Evolutionary conservation across 2,888 invertebrate genomes (phyloP), one percentile per base, ranked within the genome.

Genomic region (Philopedon plagiatum): DNA sequence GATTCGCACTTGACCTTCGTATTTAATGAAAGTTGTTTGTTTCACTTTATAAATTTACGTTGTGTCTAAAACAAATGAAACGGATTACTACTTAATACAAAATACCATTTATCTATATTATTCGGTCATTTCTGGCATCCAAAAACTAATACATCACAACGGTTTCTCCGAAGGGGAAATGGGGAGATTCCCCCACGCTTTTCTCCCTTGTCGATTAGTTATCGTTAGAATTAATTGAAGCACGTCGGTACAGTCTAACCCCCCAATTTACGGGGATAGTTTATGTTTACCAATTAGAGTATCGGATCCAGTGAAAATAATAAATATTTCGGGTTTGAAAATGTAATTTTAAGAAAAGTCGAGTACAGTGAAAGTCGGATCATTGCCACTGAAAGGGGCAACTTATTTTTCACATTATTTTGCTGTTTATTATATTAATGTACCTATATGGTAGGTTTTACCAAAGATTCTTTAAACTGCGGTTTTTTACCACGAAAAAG

Each of bases 161-260:
- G 34, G 21, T 23, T 39, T 32, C 54, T 18, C 23, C 18, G 41
- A 29, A 54, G 7, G 49, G 13, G 13, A 5, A 39, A 39, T 15
- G 26, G 60, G 61, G 46, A 26, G 15, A 39, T 3, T 39, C 39
- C 39, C 62, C 63, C 39, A 19, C 37, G 60, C 13, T 44, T 18
- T 41, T 41, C 60, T 39, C 56, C 56, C 68, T 66, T 66, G 60
- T 71, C 73, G 73, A 74, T 76, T 74, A 74, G 73, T 75, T 75
- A 73, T 75, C 71, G 73, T 73, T 69, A 57, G 69, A 71, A 75
- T 76, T 75, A 75, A 76, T 73, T 71, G 73, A 66, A 67, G 26
- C 34, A 57, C 57, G 72, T 71, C 72, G 62, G 54, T 60, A 54
- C 58, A 69, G 70, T 64, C 62, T 68, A 67, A 39, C 60, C 65